Conservation (phyloP, 1,140 invertebrate genomes). For the Drosophila nannoptera region DNA sequence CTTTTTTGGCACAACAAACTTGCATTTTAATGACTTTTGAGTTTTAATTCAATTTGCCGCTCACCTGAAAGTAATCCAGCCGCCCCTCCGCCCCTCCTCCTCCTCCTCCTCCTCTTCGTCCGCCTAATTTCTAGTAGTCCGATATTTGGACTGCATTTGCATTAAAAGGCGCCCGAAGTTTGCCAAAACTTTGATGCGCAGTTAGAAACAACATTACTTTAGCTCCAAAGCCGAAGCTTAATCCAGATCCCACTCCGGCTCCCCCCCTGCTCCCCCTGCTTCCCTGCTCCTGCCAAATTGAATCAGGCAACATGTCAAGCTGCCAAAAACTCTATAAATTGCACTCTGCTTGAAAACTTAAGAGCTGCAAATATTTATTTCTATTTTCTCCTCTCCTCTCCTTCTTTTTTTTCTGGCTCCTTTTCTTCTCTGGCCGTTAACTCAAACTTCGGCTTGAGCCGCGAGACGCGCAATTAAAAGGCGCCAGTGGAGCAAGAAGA, state of each 20-base stretch:
- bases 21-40: conserved; percentile 65
- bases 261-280: no score
- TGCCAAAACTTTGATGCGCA: conserved; percentile 39
- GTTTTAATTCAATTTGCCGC: conserved; percentile 67
- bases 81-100: background rate
- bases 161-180: conserved; percentile 47
- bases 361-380: background rate
- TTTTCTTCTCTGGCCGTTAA: conserved; percentile 21
- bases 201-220: conserved; percentile 56
- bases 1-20: conserved; percentile 53
- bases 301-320: conserved; percentile 57
- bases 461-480: conserved; percentile 10
- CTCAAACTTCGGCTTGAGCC: conserved; percentile 30
- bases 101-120: background rate
- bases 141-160: conserved; percentile 56
- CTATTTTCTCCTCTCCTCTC: background rate
- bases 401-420: background rate
- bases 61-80: conserved; percentile 48
- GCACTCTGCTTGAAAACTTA: conserved; percentile 5
- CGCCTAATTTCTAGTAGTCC: conserved; percentile 31
- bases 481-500: background rate
- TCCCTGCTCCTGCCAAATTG: conserved; percentile 25
- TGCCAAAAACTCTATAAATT: conserved; percentile 47
- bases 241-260: no score
- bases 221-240: conserved; percentile 14